Conservation (phyloP, 2,797 vertebrate species). For the Gallinago solitaria region DNA sequence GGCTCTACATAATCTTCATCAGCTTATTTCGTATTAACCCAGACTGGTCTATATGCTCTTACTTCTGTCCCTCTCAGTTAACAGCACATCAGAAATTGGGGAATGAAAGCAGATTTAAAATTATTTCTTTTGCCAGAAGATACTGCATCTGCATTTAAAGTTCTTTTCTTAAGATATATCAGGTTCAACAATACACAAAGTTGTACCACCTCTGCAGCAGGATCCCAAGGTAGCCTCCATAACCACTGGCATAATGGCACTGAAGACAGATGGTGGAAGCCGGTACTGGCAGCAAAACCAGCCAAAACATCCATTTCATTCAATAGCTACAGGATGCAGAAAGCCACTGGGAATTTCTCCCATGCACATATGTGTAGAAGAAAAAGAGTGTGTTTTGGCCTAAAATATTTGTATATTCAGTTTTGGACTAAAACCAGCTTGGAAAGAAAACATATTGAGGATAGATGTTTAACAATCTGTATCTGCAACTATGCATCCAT, state of each 20-base stretch:
- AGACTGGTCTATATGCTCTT: not conserved
- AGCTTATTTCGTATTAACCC: not conserved
- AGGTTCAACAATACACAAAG: not conserved
- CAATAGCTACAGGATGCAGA: not conserved
- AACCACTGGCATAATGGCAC: not conserved
- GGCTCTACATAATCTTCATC: not conserved
- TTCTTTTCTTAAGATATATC: not conserved
- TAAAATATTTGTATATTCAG: not conserved
- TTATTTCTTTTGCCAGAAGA: accelerated
- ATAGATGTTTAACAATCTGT: not conserved
- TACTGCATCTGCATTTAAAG: not conserved
- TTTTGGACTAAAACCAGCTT: not conserved
- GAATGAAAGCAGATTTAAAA: not conserved
- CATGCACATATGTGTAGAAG: not conserved
- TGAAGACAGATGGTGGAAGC: not conserved
- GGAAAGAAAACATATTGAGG: not conserved
- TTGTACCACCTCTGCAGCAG: not conserved
- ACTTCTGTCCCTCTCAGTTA: not conserved
- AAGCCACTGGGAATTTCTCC: not conserved
- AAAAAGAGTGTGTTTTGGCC: not conserved
- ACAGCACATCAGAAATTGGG: not conserved
- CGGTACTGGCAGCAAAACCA: not conserved
- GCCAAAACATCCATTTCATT: not conserved
- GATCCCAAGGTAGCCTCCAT: not conserved
- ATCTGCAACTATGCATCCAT: not conserved